Evolutionary conservation across 2,113 vertebrate genomes (phyloP), one percentile per base, ranked within the genome.

Genomic region (Sinosuthora webbiana): DNA sequence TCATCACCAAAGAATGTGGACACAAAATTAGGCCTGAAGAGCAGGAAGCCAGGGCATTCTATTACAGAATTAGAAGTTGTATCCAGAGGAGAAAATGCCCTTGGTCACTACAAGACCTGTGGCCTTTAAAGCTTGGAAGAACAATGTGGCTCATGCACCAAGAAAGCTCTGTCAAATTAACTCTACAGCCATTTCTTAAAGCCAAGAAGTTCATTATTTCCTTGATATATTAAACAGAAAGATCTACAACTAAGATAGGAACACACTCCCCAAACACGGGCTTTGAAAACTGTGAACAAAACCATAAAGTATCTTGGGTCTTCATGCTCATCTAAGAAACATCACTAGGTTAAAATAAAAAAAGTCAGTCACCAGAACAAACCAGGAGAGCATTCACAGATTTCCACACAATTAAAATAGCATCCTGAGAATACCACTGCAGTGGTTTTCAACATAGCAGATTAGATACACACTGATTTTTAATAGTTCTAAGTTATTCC

Each of bases 181-280:
- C 20, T 50, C 41, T 1, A 30, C 3, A 33, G 33, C 9, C 28
- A 56, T 75, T 64, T 74, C 60, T 71, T 44, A 44, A 84, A 92
- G 47, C 13, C 1, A 12, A 6, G 2, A 78, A 77, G 30, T 56
- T 76, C 8, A 55, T 74, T 55, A 56, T 76, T 75, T 82, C 55
- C 53, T 56, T 71, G 15, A 63, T 33, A 31, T 12, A 79, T 44
- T 47, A 41, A 71, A 15, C 6, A 68, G 23, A 60, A 47, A 52
- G 8, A 70, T 10, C 17, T 45, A 69, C 18, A 53, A 44, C 24
- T 50, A 67, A 83, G 37, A 35, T 35, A 82, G 63, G 23, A 68
- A 71, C 17, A 31, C 0, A 4, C 4, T 68, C 18, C 14, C 9
- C 27, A n/a, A 64, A 62, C 20, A 60, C 0, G 53, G 15, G 7